Base-by-base conservation (phyloP, 1,140 invertebrate genomes). In the Apis laboriosa region DNA sequence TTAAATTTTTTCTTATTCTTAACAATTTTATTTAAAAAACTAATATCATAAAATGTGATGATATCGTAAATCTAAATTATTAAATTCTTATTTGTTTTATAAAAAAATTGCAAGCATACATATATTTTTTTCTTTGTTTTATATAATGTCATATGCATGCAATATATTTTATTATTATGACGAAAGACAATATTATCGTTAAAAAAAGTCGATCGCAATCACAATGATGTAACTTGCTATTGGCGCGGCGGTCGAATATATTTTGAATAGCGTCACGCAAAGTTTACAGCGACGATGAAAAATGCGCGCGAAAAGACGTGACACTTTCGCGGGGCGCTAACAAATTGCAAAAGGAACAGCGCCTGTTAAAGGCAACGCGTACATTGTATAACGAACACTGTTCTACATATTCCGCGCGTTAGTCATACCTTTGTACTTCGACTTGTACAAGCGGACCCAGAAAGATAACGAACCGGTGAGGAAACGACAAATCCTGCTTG, bases 331-430 rank as follows among this genome's bases (percentile, higher is more conserved):
- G 51, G 68, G 51, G 12, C 61, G 71, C 67, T 82, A 82, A 82
- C 71, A 53, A 82, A 77, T 82, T 77, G 80, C 73, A 82, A 67
- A 60, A 68, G 74, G 67, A 77, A 70, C 73, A 43, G 49, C 49
- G 34, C 21, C 11, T 24, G 61, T 67, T 67, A 56, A 67, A 53
- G 64, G 61, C 51, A 53, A 80, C 68, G 67, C 56, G 56, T 67
- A 56, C 68, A 66, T 80, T 80, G 78, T 80, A 80, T 49, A 74
- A 74, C 78, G 60, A 73, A 53, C 56, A 11, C 55, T 63, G 80
- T 67, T 82, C 80, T 51, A 82, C 80, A 82, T 82, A 82, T 82
- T 77, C 58, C 17, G 3, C 49, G 55, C 73, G 64, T 82, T 82
- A 82, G 80, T 82, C 80, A 82, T 28, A 60, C 72, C 19, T 58